Evolutionary conservation across 2,888 invertebrate species (phyloP), one percentile per base, ranked within the genome.

Genomic region (Drosophila helvetica): DNA sequence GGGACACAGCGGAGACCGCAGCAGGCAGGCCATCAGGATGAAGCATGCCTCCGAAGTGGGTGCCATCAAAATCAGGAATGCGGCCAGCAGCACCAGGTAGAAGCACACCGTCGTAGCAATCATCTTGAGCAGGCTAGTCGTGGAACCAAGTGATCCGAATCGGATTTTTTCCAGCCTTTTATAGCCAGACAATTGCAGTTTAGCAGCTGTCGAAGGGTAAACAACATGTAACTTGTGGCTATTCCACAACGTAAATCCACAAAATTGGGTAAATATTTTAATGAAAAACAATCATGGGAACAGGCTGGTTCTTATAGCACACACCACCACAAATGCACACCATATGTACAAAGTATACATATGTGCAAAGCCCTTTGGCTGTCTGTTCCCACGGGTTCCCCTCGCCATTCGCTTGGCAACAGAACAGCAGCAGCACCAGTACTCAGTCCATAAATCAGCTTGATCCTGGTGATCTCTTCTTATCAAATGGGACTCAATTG

Each of bases 1-100:
- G 10, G 48, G 62, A 30, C 71, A 70, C 7, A 19, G 33, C 3
- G 67, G 42, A 1, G 61, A 61, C 4, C 0, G 1, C 30, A 69
- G 15, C 2, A 69, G 71, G 22, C 69, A 69, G 12, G 71, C 69
- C 61, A 70, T 18, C 10, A 70, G 27, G 10, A 70, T 6, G 46
- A 69, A 61, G 38, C 71, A 71, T 1, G 50, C 69, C 0, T 70
- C 69, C 19, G 54, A 22, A 0, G 67, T 7, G 18, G 69, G 71
- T 1, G 69, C 51, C 50, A 70, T 61, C 50, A 70, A 30, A 50
- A 51, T 55, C 71, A 69, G 60, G n/a, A 70, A 17, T 1, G 71
- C 42, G 70, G 61, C 70, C 3, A 69, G 12, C 10, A 69, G 25
- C 61, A 70, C 52, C 54, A 69, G n/a, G 50, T 69, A 70, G 27